Percentiles rank a stretch among this genome's conserved stretches.
phyloP scores from a whole-genome alignment of 1,140 invertebrate genomes.

The Matsumurasca onukii region DNA sequence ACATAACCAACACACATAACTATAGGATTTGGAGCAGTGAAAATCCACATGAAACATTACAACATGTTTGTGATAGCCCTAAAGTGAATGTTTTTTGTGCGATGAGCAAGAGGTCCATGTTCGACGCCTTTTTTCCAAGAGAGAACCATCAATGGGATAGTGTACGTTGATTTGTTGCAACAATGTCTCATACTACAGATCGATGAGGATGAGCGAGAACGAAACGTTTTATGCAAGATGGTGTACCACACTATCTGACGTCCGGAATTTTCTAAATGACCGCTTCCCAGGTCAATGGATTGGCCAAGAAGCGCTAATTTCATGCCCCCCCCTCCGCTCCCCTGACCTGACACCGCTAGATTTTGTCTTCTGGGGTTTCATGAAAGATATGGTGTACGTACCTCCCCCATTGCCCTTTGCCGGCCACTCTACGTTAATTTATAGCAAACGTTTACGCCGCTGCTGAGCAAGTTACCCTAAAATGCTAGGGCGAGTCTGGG shows the following conservation, averaged over 20 bases:
- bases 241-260: not conserved
- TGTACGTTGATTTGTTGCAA: not conserved
- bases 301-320: not conserved
- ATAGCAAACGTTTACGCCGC: not conserved
- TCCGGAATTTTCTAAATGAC: not conserved
- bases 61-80: constrained; percentile 21
- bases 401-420: not conserved
- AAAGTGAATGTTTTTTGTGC: constrained; percentile 17
- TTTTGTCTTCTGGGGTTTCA: not conserved
- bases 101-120: constrained; percentile 1
- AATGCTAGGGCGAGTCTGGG: not conserved
- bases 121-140: not conserved
- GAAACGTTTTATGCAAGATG: not conserved
- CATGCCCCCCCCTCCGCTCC: not conserved
- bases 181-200: not conserved
- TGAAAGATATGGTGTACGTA: not conserved
- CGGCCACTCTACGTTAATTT: not conserved
- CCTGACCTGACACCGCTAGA: not conserved
- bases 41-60: constrained; percentile 25
- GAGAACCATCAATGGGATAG: not conserved
- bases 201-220: not conserved
- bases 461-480: not conserved
- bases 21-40: constrained; percentile 7
- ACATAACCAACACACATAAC: constrained; percentile 13
- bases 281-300: not conserved